Percentiles rank a stretch among this genome's conserved stretches.
Evolutionary conservation across 2,113 vertebrate species (phyloP).

Genomic region (Pluvialis apricaria): DNA sequence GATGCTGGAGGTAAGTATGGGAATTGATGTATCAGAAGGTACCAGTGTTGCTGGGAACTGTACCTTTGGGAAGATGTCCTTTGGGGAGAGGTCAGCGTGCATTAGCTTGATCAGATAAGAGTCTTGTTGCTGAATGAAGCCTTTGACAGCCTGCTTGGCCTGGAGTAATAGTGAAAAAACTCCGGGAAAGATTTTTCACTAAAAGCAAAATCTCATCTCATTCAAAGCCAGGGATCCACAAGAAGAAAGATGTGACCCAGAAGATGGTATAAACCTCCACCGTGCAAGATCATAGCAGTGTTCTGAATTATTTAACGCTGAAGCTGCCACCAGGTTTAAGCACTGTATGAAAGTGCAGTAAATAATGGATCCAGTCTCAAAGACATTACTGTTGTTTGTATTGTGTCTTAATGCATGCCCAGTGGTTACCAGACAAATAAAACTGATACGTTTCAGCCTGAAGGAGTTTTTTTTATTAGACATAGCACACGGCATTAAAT

Average conservation of each 20-base stretch:
- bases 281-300: background rate
- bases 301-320: background rate
- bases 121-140: background rate
- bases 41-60: background rate
- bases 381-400: background rate
- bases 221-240: background rate
- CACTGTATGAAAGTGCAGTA: background rate
- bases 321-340: background rate
- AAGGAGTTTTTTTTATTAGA: background rate
- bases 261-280: background rate
- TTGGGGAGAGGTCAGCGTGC: background rate
- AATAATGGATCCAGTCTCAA: background rate
- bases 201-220: background rate
- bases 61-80: background rate
- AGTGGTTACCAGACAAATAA: background rate
- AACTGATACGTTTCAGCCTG: background rate
- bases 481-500: background rate
- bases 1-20: background rate
- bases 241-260: background rate
- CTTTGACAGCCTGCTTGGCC: background rate
- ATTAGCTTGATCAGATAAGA: background rate
- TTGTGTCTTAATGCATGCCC: background rate
- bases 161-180: background rate
- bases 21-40: background rate
- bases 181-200: background rate